Evolutionary conservation across 30 jellyfish, hydroid and myxozoan species (phyloP).

Genomic region (Chrysaora quinquecirrha): DNA sequence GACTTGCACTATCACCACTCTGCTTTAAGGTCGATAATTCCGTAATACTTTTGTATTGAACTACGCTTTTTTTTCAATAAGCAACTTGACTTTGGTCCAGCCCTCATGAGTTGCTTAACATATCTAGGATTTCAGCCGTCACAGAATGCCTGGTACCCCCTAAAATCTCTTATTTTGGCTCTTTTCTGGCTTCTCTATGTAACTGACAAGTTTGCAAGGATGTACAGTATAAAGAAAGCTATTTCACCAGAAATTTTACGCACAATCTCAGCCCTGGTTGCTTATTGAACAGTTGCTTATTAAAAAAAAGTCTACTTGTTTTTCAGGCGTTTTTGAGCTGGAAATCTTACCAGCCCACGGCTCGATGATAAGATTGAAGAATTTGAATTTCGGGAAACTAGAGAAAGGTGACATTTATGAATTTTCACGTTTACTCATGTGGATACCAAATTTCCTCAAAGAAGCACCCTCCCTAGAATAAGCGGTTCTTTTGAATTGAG

Average conservation of each 20-base stretch:
- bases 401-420: conserved; percentile 44
- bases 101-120: no score
- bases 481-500: background rate
- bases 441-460: background rate
- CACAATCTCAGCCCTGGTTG: no score
- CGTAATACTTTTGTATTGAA: background rate
- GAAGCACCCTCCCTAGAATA: no score
- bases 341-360: conserved; percentile 71
- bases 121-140: no score
- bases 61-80: background rate
- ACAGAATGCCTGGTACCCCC: no score
- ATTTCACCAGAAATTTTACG: no score
- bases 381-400: conserved; percentile 51
- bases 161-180: no score
- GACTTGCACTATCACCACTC: background rate
- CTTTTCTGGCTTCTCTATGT: no score
- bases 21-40: background rate
- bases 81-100: no score
- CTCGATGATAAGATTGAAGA: conserved; percentile 26
- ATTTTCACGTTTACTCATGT: background rate
- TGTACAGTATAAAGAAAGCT: no score
- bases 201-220: no score
- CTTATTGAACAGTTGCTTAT: background rate
- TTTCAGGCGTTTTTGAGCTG: conserved; percentile 61
- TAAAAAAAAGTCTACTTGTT: no score